Evolutionary conservation across 2,888 invertebrate genomes (phyloP).

Genomic region (Noctua comes): DNA sequence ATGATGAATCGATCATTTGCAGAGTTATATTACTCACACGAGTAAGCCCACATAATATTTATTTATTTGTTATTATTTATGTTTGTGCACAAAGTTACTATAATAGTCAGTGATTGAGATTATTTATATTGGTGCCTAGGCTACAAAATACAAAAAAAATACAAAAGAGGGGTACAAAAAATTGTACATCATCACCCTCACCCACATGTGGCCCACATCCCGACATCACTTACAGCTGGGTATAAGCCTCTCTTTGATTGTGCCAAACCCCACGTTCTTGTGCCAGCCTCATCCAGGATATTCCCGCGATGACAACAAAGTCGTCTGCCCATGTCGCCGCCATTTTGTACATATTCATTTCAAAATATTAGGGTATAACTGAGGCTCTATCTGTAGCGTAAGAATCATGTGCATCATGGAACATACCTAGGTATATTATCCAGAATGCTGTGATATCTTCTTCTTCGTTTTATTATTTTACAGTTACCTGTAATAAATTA

Average conservation of each 20-base stretch:
- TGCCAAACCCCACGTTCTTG: too few relatives aligned
- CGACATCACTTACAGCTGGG: too few relatives aligned
- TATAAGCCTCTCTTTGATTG: too few relatives aligned
- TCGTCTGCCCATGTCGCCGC: too few relatives aligned
- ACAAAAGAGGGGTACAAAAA: too few relatives aligned
- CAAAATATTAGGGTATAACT: background rate
- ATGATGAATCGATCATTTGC: slow-evolving; percentile 17
- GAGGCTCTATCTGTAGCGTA: background rate
- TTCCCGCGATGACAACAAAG: too few relatives aligned
- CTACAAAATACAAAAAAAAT: too few relatives aligned
- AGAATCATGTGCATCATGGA: background rate
- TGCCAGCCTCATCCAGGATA: too few relatives aligned
- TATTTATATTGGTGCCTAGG: background rate
- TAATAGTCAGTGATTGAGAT: background rate
- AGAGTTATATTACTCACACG: background rate
- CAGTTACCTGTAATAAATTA: background rate
- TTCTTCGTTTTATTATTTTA: background rate
- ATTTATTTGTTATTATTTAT: too few relatives aligned
- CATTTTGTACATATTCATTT: background rate
- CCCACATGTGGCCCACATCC: too few relatives aligned
- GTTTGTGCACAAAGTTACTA: background rate
- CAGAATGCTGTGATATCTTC: too few relatives aligned
- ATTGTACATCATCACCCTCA: background rate
- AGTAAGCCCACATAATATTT: background rate
- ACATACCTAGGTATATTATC: background rate